Percentiles rank a stretch among this genome's conserved stretches.
phyloP scores from a whole-genome alignment of 2,888 invertebrate genomes.

The Anodontia alba region DNA sequence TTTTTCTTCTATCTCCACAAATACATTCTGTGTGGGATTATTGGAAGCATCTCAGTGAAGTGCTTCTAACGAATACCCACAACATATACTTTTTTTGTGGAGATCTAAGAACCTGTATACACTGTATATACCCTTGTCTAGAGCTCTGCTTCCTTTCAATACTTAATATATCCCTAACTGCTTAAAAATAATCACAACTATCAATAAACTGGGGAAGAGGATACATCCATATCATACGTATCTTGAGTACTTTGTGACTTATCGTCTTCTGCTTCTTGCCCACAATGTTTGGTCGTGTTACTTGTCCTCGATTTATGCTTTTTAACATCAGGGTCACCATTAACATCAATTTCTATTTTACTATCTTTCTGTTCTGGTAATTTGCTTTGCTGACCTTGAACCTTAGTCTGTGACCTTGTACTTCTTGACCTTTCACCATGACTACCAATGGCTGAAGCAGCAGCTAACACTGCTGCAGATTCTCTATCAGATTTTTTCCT shows the following conservation, averaged over 20 bases:
- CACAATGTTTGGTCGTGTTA: conserved; percentile 1
- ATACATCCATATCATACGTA: conserved; percentile 51
- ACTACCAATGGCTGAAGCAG: not conserved
- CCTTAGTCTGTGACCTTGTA: conserved; percentile 20
- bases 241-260: conserved; percentile 39
- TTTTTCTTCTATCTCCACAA: too few species aligned
- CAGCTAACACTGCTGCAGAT: conserved; percentile 13
- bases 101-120: too few species aligned
- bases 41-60: too few species aligned
- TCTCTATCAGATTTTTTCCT: conserved; percentile 17
- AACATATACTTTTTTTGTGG: too few species aligned
- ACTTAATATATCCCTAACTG: too few species aligned
- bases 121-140: too few species aligned
- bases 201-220: conserved; percentile 55
- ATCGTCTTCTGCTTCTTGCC: conserved; percentile 13
- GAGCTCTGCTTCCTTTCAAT: too few species aligned
- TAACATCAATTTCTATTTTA: not conserved
- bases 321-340: not conserved
- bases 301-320: not conserved
- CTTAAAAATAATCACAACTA: too few species aligned
- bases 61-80: too few species aligned
- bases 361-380: not conserved
- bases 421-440: conserved; percentile 9
- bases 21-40: too few species aligned
- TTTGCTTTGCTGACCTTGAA: conserved; percentile 5